These are phyloP conservation scores for Drosophila multiciliata DNA, from an alignment of 2,888 invertebrate genomes.

Conservation along the genomic window DNA sequence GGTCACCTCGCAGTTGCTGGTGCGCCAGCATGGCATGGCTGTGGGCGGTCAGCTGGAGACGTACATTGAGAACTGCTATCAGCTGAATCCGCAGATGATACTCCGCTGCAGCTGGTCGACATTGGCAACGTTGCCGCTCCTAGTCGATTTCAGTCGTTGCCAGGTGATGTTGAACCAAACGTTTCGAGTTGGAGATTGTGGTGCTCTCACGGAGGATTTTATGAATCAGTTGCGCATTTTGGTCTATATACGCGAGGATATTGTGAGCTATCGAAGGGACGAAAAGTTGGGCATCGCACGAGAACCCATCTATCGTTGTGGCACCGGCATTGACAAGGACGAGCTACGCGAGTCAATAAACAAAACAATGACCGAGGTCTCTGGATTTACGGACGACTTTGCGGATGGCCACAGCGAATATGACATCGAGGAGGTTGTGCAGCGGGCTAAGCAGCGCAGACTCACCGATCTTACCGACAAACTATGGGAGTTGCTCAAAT, in stretches of 20 bases:
- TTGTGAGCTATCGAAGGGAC: slow-evolving; percentile 75
- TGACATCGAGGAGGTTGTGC: slow-evolving; percentile 83
- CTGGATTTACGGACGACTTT: slow-evolving; percentile 68
- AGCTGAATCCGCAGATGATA: slow-evolving; percentile 75
- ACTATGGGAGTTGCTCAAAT: slow-evolving; percentile 83
- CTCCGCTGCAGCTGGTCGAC: slow-evolving; percentile 80
- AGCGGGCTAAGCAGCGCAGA: slow-evolving; percentile 72
- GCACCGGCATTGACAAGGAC: slow-evolving; percentile 80
- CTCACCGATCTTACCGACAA: slow-evolving; percentile 83
- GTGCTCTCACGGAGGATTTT: slow-evolving; percentile 76
- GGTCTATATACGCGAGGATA: slow-evolving; percentile 82
- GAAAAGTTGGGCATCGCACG: slow-evolving; percentile 43
- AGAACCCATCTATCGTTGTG: slow-evolving; percentile 81
- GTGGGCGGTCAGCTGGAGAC: slow-evolving; percentile 57
- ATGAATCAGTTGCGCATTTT: slow-evolving; percentile 82
- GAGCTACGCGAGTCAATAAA: slow-evolving; percentile 78
- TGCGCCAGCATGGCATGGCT: slow-evolving; percentile 69
- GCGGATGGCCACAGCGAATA: slow-evolving; percentile 57
- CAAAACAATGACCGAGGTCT: slow-evolving; percentile 81
- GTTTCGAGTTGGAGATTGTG: slow-evolving; percentile 73
- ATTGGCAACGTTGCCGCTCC: slow-evolving; percentile 55
- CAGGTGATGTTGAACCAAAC: slow-evolving; percentile 80
- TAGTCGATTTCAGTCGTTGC: slow-evolving; percentile 79
- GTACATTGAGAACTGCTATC: slow-evolving; percentile 78
- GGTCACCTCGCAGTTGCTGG: slow-evolving; percentile 68